These are phyloP conservation scores for Carabus problematicus DNA, from an alignment of 2,888 invertebrate species.

Conservation along the genomic window DNA sequence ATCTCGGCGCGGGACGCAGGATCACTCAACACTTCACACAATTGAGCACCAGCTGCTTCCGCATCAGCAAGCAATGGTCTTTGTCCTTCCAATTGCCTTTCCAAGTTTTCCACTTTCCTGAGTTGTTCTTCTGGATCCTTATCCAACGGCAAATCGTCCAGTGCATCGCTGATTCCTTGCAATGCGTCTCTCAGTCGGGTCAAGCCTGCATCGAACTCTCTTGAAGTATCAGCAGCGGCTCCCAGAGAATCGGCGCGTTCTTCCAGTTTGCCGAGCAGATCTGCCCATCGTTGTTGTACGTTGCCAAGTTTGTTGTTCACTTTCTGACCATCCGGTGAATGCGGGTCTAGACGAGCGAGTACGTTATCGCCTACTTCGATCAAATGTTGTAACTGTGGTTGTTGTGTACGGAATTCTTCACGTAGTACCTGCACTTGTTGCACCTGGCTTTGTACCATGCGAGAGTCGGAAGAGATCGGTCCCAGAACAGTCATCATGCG, in stretches of 20 bases:
- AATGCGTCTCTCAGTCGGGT: conserved; percentile 85
- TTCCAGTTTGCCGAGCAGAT: conserved; percentile 77
- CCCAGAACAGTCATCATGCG: conserved; percentile 95
- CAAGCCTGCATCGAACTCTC: conserved; percentile 90
- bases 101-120: conserved; percentile 85
- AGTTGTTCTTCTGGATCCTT: conserved; percentile 88
- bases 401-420: conserved; percentile 93
- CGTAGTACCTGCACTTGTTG: conserved; percentile 94
- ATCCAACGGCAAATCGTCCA: conserved; percentile 82
- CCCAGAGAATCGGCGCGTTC: conserved; percentile 89
- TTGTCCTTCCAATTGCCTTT: conserved; percentile 87
- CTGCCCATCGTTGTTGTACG: conserved; percentile 81
- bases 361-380: conserved; percentile 82
- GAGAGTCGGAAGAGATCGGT: conserved; percentile 93
- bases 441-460: conserved; percentile 95
- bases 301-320: conserved; percentile 76
- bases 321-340: conserved; percentile 68
- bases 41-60: conserved; percentile 87
- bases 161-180: conserved; percentile 83
- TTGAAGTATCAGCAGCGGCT: conserved; percentile 90
- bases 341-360: conserved; percentile 64
- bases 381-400: conserved; percentile 86
- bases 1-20: conserved; percentile 91
- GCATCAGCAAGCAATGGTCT: conserved; percentile 86
- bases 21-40: conserved; percentile 88